Evolutionary conservation across 2,797 vertebrate genomes (phyloP).

Genomic region (Lutjanus campechanus): DNA sequence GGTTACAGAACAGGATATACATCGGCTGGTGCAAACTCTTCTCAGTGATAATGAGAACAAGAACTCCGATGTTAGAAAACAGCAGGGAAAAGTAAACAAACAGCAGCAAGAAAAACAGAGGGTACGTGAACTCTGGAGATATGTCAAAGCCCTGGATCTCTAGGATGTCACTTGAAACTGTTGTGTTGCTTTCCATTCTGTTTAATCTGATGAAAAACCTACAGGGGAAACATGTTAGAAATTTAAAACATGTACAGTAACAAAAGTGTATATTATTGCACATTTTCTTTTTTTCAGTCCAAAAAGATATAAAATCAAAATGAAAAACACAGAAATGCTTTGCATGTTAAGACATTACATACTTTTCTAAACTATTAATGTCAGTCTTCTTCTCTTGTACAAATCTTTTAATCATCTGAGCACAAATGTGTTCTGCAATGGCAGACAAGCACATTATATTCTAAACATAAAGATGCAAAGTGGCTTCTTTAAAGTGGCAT

Average conservation of each 20-base stretch:
- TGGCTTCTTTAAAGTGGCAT: background rate
- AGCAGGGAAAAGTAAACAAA: constrained; percentile 71
- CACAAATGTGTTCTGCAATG: background rate
- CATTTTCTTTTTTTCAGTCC: background rate
- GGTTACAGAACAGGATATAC: constrained; percentile 88
- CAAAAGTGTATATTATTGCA: background rate
- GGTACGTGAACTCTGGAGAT: constrained; percentile 58
- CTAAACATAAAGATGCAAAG: background rate
- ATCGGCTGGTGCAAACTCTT: constrained; percentile 87
- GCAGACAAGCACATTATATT: background rate
- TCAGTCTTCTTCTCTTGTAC: background rate
- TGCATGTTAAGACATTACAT: background rate
- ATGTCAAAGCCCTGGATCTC: constrained; percentile 74
- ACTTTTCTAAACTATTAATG: background rate
- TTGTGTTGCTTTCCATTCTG: constrained; percentile 71
- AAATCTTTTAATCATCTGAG: background rate
- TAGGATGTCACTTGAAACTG: constrained; percentile 53
- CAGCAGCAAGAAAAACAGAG: constrained; percentile 74
- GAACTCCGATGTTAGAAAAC: constrained; percentile 71
- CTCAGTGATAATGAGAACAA: constrained; percentile 71
- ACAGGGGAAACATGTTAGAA: constrained; percentile 9
- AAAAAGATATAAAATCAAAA: background rate
- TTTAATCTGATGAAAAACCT: constrained; percentile 30
- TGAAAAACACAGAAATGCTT: background rate
- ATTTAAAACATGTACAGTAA: background rate